These are phyloP conservation scores for Erannis defoliaria DNA, from an alignment of 2,888 invertebrate species.

Conservation along the genomic window DNA sequence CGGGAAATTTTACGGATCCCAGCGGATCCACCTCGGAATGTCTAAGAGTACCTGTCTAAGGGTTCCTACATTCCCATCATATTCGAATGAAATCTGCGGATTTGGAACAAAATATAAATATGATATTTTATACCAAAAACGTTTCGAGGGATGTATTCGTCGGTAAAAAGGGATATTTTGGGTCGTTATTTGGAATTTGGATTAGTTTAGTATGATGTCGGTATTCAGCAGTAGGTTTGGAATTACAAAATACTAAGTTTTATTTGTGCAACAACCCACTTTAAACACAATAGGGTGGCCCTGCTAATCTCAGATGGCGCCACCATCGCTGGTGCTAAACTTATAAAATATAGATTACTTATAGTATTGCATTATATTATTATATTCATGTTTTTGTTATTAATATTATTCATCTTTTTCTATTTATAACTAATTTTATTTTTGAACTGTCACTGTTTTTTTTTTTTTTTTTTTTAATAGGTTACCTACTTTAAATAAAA, in stretches of 20 bases:
- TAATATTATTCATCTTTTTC: too few species aligned
- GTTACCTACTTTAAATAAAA: too few species aligned
- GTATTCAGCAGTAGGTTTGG: background rate
- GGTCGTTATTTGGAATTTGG: slow-evolving; percentile 3
- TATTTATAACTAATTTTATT: too few species aligned
- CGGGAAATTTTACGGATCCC: slow-evolving; percentile 25
- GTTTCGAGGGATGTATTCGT: slow-evolving; percentile 7
- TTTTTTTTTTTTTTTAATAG: too few species aligned
- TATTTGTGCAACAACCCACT: background rate
- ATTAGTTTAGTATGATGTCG: background rate
- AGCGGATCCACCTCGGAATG: slow-evolving; percentile 4
- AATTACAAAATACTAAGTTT: background rate
- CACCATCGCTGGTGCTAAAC: too few species aligned
- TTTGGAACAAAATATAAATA: slow-evolving; percentile 16
- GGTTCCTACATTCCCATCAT: slow-evolving; percentile 33
- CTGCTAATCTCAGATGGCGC: too few species aligned
- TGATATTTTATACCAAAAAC: slow-evolving; percentile 12
- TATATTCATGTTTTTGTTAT: too few species aligned
- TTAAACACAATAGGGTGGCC: too few species aligned
- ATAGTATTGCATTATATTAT: too few species aligned
- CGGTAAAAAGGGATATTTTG: background rate
- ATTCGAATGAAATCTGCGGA: slow-evolving; percentile 33
- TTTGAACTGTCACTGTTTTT: too few species aligned
- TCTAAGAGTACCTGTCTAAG: background rate
- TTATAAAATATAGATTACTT: too few species aligned